Percentiles rank a stretch among this genome's conserved stretches.
These are phyloP conservation scores for Isichthys henryi DNA, from an alignment of 2,113 vertebrate genomes.

Conservation along the genomic window DNA sequence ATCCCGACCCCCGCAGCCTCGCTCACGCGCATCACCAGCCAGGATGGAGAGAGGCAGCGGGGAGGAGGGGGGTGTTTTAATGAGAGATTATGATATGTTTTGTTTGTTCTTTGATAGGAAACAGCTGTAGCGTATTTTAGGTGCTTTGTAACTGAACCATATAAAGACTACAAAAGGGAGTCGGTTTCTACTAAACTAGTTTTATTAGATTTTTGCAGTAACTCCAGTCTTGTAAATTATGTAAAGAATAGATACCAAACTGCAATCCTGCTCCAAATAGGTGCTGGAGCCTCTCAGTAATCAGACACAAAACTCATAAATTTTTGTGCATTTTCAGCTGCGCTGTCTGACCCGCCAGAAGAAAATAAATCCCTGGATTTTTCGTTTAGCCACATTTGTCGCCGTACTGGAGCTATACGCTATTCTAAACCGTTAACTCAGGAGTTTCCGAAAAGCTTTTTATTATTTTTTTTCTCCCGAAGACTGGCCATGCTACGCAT, in stretches of 20 bases:
- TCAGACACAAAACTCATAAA: neutral
- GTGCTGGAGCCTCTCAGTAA: neutral
- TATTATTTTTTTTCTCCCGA: neutral
- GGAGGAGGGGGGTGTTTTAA: constrained; percentile 38
- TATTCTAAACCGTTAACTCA: constrained; percentile 4
- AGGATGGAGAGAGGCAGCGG: constrained; percentile 35
- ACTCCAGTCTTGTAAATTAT: neutral
- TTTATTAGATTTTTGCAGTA: neutral
- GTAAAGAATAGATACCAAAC: neutral
- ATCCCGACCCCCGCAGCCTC: constrained; percentile 25
- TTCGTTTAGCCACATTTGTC: neutral
- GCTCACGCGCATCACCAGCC: constrained; percentile 45
- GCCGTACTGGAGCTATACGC: neutral
- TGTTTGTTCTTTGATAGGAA: constrained; percentile 39
- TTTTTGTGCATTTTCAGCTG: neutral
- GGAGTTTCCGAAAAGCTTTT: constrained; percentile 6
- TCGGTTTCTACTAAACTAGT: constrained; percentile 3
- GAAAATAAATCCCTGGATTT: neutral
- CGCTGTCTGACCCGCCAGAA: neutral
- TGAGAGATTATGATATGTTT: constrained; percentile 30
- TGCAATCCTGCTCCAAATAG: neutral
- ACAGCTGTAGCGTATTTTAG: constrained; percentile 30
- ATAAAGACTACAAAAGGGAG: constrained; percentile 32
- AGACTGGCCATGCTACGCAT: neutral
- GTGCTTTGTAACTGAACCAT: constrained; percentile 37